Evolutionary conservation across 35 echinoderm and acorn worm genomes (phyloP).

Genomic region (Nesometra sesokonis): DNA sequence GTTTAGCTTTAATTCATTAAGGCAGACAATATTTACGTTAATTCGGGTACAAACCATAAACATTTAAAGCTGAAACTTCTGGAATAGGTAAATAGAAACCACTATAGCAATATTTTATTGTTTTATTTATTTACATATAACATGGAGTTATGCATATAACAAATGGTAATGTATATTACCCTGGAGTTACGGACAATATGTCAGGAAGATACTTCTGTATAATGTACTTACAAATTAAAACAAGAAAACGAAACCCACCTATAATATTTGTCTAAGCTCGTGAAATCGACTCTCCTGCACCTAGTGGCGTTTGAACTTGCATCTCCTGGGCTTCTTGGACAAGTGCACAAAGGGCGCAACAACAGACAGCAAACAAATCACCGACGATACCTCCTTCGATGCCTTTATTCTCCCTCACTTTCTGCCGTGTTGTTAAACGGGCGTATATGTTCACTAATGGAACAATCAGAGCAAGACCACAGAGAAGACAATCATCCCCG

Average conservation of each 20-base stretch:
- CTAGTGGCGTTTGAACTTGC: slow-evolving; percentile 67
- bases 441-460: slow-evolving; percentile 89
- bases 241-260: neutral
- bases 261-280: slow-evolving; percentile 48
- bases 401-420: slow-evolving; percentile 92
- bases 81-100: too few relatives aligned
- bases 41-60: too few relatives aligned
- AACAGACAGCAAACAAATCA: slow-evolving; percentile 74
- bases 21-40: too few relatives aligned
- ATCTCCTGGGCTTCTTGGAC: slow-evolving; percentile 83
- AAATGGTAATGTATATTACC: too few relatives aligned
- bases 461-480: slow-evolving; percentile 56
- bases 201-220: too few relatives aligned
- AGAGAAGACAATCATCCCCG: slow-evolving; percentile 86
- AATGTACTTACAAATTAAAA: too few relatives aligned
- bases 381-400: slow-evolving; percentile 72
- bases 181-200: too few relatives aligned
- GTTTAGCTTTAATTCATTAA: too few relatives aligned
- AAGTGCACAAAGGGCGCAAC: slow-evolving; percentile 76
- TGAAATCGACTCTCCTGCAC: slow-evolving; percentile 79
- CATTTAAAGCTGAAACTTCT: too few relatives aligned
- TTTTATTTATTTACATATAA: too few relatives aligned
- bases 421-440: slow-evolving; percentile 51
- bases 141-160: too few relatives aligned
- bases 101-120: too few relatives aligned